A percentile compares a stretch with the other conserved stretches of the same genome.
Conservation (phyloP, 2,797 vertebrate genomes). For the Rhincodon typus region DNA sequence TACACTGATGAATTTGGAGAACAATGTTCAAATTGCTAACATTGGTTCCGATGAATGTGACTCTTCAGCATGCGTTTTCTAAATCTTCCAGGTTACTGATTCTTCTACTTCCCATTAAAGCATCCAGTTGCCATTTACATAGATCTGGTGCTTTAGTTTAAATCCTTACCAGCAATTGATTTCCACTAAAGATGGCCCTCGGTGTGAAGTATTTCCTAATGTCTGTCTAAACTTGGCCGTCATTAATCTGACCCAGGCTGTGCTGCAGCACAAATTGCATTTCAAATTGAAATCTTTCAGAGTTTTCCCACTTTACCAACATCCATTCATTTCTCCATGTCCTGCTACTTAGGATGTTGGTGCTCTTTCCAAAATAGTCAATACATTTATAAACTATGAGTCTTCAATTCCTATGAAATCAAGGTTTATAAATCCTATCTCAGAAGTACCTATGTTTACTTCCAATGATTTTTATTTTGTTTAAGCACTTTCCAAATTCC, state of each 20-base stretch:
- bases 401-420: not conserved
- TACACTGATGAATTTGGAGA: not conserved
- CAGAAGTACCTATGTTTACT: not conserved
- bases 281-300: not conserved
- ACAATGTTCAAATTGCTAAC: not conserved
- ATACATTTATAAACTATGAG: not conserved
- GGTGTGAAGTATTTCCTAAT: not conserved
- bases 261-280: not conserved
- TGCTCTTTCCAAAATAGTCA: not conserved
- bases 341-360: not conserved
- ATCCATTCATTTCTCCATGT: not conserved
- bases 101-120: not conserved
- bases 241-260: not conserved
- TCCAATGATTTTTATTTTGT: not conserved
- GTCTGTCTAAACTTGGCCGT: not conserved
- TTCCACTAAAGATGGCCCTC: not conserved
- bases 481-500: not conserved
- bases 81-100: not conserved
- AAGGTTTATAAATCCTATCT: not conserved
- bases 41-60: not conserved
- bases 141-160: not conserved
- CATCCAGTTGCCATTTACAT: not conserved
- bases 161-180: not conserved
- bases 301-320: not conserved
- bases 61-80: not conserved